Evolutionary conservation across 2,888 invertebrate species (phyloP).

Genomic region (Philaethria dido): DNA sequence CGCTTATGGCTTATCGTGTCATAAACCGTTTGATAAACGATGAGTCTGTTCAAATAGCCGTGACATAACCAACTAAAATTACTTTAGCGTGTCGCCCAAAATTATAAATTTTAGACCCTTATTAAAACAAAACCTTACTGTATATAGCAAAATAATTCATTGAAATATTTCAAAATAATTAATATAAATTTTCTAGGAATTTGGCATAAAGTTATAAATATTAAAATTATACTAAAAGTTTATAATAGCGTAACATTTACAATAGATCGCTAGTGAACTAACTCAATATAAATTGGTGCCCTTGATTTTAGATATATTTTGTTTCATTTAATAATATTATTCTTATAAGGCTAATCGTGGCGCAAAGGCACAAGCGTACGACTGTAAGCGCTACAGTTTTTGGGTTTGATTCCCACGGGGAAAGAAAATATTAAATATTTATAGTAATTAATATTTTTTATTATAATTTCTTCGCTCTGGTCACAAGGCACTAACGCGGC

Average conservation of each 20-base stretch:
- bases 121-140: neutral
- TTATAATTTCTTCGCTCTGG: too few relatives aligned
- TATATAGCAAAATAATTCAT: neutral
- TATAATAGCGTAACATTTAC: too few relatives aligned
- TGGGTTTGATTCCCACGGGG: too few relatives aligned
- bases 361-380: too few relatives aligned
- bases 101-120: neutral
- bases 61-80: neutral
- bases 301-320: neutral
- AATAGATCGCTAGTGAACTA: too few relatives aligned
- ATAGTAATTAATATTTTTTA: too few relatives aligned
- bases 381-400: too few relatives aligned
- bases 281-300: neutral
- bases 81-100: neutral
- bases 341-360: too few relatives aligned
- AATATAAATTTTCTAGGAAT: neutral
- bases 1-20: neutral
- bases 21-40: constrained; percentile 3
- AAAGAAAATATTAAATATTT: too few relatives aligned
- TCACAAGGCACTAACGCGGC: too few relatives aligned
- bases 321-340: neutral
- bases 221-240: neutral
- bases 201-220: neutral
- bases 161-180: neutral
- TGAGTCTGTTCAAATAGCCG: neutral